Percentiles rank a stretch among this genome's conserved stretches.
Evolutionary conservation across 37 sponge, comb jelly and placozoan genomes (phyloP).

Genomic region (Halisarca cf. caerulea): DNA sequence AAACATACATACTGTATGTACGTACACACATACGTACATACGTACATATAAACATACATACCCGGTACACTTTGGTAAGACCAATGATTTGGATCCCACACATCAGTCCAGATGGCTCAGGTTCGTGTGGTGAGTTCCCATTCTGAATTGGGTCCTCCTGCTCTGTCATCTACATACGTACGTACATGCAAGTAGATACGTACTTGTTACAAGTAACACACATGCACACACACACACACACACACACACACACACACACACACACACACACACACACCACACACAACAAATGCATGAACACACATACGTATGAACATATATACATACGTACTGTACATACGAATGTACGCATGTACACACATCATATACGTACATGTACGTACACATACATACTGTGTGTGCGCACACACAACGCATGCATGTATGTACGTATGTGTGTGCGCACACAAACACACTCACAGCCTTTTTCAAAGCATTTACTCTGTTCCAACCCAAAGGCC

Average conservation of each 20-base stretch:
- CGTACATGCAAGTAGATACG: not conserved
- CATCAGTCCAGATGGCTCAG: slow-evolving; percentile 50
- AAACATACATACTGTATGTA: too few species aligned
- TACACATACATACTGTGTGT: not conserved
- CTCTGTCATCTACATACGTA: not conserved
- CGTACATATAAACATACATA: not conserved
- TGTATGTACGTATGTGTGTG: not conserved
- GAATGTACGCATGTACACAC: not conserved
- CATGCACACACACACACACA: too few species aligned
- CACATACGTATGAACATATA: too few species aligned
- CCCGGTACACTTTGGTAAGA: slow-evolving; percentile 29
- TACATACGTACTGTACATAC: too few species aligned
- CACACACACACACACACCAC: too few species aligned
- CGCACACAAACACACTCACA: not conserved
- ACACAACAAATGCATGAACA: too few species aligned
- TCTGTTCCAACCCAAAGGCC: not conserved
- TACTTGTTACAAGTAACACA: not conserved
- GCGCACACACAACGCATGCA: not conserved
- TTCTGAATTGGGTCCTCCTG: too few species aligned
- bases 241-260: too few species aligned
- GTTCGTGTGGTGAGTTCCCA: slow-evolving; percentile 36
- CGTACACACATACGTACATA: not conserved
- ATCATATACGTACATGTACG: not conserved
- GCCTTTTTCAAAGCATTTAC: not conserved
- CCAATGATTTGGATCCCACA: slow-evolving; percentile 79